These are phyloP conservation scores for Rhinogobio ventralis DNA, from an alignment of 2,797 vertebrate species.

Conservation along the genomic window DNA sequence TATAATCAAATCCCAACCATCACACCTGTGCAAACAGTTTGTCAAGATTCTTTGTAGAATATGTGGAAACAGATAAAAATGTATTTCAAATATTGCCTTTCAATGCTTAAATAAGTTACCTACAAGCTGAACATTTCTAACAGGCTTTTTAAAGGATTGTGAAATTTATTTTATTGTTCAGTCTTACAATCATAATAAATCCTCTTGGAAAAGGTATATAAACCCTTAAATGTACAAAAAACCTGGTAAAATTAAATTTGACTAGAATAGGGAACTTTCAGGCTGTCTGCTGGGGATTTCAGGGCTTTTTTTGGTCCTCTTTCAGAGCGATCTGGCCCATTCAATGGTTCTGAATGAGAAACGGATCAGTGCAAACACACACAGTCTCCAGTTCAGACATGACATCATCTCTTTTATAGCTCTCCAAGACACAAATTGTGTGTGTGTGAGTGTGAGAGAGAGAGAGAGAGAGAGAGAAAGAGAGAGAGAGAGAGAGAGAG, in stretches of 20 bases:
- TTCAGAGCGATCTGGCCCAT: slow-evolving; percentile 63
- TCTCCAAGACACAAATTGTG: slow-evolving; percentile 67
- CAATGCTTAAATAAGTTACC: background rate
- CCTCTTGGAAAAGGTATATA: background rate
- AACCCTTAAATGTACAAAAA: slow-evolving; percentile 1
- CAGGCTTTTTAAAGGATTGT: background rate
- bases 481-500: background rate
- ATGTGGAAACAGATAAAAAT: background rate
- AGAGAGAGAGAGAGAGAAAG: background rate
- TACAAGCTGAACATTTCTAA: background rate
- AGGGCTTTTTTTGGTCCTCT: slow-evolving; percentile 45
- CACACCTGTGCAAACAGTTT: background rate
- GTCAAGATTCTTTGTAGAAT: background rate
- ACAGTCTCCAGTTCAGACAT: slow-evolving; percentile 75
- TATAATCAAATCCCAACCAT: background rate
- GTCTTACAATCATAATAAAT: background rate
- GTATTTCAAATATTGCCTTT: background rate
- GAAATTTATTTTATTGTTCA: background rate
- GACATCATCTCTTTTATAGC: slow-evolving; percentile 76
- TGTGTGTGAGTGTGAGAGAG: slow-evolving; percentile 50
- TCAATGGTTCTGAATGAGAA: slow-evolving; percentile 69
- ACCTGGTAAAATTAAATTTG: slow-evolving; percentile 39
- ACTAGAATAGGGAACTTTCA: slow-evolving; percentile 37
- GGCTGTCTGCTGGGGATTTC: slow-evolving; percentile 44
- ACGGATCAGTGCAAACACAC: slow-evolving; percentile 70